phyloP scores from a whole-genome alignment of 2,797 vertebrate species.

The Betta splendens region DNA sequence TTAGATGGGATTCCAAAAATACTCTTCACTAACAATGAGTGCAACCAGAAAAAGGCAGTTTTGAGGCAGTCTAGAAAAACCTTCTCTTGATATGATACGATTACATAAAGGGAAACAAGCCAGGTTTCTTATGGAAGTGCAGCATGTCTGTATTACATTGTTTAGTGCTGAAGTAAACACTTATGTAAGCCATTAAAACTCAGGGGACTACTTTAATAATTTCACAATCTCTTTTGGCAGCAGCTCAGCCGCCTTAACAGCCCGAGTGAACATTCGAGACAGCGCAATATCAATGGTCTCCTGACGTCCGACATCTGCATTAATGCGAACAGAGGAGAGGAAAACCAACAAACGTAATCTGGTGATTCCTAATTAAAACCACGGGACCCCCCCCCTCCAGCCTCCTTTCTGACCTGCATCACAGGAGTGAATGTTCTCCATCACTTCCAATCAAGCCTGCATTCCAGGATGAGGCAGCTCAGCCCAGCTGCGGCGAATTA shows the following conservation, averaged over 20 bases:
- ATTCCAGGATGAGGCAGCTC: slow-evolving; percentile 20
- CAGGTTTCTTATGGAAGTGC: slow-evolving; percentile 5
- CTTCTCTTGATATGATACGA: slow-evolving; percentile 15
- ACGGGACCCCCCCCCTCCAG: slow-evolving; percentile 49
- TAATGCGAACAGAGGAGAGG: slow-evolving; percentile 11
- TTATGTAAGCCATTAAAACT: slow-evolving; percentile 27
- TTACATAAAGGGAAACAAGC: slow-evolving; percentile 30
- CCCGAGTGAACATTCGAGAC: slow-evolving; percentile 37
- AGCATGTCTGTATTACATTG: background rate
- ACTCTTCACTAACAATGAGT: slow-evolving; percentile 42
- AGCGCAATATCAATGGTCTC: slow-evolving; percentile 18
- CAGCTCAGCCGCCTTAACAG: slow-evolving; percentile 19
- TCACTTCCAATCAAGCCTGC: slow-evolving; percentile 30
- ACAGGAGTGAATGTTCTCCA: slow-evolving; percentile 29
- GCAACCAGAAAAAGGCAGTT: slow-evolving; percentile 44
- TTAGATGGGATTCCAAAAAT: slow-evolving; percentile 58
- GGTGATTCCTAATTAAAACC: slow-evolving; percentile 61
- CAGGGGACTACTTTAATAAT: slow-evolving; percentile 38
- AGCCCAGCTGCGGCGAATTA: slow-evolving; percentile 35
- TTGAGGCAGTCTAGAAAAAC: slow-evolving; percentile 3
- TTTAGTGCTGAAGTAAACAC: slow-evolving; percentile 22
- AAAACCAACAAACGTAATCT: slow-evolving; percentile 40
- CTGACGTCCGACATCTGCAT: slow-evolving; percentile 54
- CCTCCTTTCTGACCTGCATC: slow-evolving; percentile 63
- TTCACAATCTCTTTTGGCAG: slow-evolving; percentile 38